Evolutionary conservation across 2,113 vertebrate genomes (phyloP), one percentile per base, ranked within the genome.

Genomic region (Carassius carassius): DNA sequence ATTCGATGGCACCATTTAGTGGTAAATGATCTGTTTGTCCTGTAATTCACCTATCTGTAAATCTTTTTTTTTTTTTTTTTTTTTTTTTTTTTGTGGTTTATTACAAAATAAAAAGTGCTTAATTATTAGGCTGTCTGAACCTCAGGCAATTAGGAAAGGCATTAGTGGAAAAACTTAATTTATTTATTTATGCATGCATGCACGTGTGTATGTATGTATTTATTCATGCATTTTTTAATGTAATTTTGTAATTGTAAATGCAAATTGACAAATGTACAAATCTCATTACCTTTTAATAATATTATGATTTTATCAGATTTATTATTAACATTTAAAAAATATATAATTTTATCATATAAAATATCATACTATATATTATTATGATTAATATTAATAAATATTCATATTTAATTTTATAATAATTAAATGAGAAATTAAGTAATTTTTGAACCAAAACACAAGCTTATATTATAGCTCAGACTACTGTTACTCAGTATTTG

Each of bases 1-100:
- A 44, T 65, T 65, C 60, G 9, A 47, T 49, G 12, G n/a, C 60
- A 10, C 60, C 78, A 80, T 80, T 60, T 80, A 65, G 60, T 80
- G 78, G 78, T 11, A 5, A 35, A 37, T 69, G 5, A 5, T 77
- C 17, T 3, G 1, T 54, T 51, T 76, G 17, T 35, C 8, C 29
- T 35, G 49, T 35, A 5, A 21, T 54, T 76, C 7, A 76, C 5
- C 23, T 25, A n/a, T n/a, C n/a, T n/a, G n/a, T n/a, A 11, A 7
- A 8, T 13, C 16, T 9, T 16, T n/a, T n/a, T n/a, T n/a, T n/a
- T n/a, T n/a, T n/a, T n/a, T n/a, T n/a, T n/a, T n/a, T n/a, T n/a
- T n/a, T n/a, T n/a, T n/a, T n/a, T n/a, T n/a, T n/a, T n/a, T n/a
- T n/a, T n/a, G n/a, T n/a, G 21, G 51, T 77, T 69, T 4, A 16